Base-by-base conservation (phyloP, 1,140 invertebrate genomes). In the Drosophila asahinai region DNA sequence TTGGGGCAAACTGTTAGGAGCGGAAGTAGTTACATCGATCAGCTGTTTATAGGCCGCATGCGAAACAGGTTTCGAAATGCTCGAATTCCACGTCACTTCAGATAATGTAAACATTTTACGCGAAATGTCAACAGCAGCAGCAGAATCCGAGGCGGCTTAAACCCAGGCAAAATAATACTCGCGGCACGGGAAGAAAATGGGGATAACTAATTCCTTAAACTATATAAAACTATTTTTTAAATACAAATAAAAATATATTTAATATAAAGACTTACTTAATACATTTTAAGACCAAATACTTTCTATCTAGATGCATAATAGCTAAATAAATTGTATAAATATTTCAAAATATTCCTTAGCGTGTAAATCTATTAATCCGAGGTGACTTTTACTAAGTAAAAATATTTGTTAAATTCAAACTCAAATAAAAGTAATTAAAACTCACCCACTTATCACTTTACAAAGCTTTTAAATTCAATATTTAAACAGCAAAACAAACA, bases 21-120 rank as follows among this genome's bases (percentile, higher is more conserved):
- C 62, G 66, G 42, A 36, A 72, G 25, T 73, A 72, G 67, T 72
- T 73, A 60, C 71, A 75, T 63, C 22, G 72, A 64, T 75, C 72
- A 75, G 70, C 71, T 75, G 72, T 43, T 61, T 48, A 64, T 63
- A 74, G 70, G 33, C 58, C 38, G 52, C 47, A 52, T 12, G 45
- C n/a, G 45, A 60, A 75, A 75, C 72, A 6, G 58, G 72, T 75
- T 75, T n/a, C 15, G 2, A 27, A 33, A 30, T 57, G 49, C 43
- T 57, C 70, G 51, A 64, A 19, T 55, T 63, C 19, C 36, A 55
- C 27, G 42, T 5, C 57, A 19, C 47, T 25, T 48, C 7, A 15
- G 15, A 54, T 22, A 47, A 48, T 15, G 15, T 11, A 62, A 12
- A 40, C 15, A 25, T 48, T 74, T 63, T 63, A 62, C 25, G 38